Evolutionary conservation across 2,797 vertebrate species (phyloP), one percentile per base, ranked within the genome.

Genomic region (Meda fulgida): DNA sequence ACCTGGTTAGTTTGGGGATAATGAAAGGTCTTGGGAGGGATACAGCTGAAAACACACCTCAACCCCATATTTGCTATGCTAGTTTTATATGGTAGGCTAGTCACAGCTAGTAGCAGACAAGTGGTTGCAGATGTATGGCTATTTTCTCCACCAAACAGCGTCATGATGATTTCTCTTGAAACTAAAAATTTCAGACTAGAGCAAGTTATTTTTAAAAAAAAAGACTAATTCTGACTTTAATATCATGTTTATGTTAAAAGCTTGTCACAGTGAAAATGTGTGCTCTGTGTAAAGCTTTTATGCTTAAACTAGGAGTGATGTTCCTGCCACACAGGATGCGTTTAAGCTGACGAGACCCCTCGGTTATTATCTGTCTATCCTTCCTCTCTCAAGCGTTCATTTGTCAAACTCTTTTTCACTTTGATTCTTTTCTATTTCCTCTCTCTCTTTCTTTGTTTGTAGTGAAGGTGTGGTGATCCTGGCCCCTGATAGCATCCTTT

Each of bases 401-500:
- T 70, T 40, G 23, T 85, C 79, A 70, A 48, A 69, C 29, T 66
- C 83, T 46, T 73, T 58, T 48, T 36, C 76, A 23, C 69, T 79
- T 86, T 81, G 65, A 78, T 77, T 81, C 80, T 77, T 65, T 70
- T 31, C 79, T 53, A 67, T 77, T 75, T 76, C 75, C 29, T 81
- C 55, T 31, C 53, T 83, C 72, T 85, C 66, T 34, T 81, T 87
- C 83, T 83, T 87, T 87, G 13, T 7, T 87, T 85, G 79, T 86
- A 84, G 80, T 85, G 71, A 78, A 85, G 84, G 87, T 86, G 66
- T 34, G 88, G 87, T 76, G 92, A 91, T 90, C 90, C 86, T 60
- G 84, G 77, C 78, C 85, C 90, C 84, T 90, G 93, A 91, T 94
- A 90, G 89, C 88, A 86, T 85, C 85, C 89, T 91, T 90, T 91